These are phyloP conservation scores for Oceanites oceanicus DNA, from an alignment of 2,113 vertebrate species.

Conservation along the genomic window DNA sequence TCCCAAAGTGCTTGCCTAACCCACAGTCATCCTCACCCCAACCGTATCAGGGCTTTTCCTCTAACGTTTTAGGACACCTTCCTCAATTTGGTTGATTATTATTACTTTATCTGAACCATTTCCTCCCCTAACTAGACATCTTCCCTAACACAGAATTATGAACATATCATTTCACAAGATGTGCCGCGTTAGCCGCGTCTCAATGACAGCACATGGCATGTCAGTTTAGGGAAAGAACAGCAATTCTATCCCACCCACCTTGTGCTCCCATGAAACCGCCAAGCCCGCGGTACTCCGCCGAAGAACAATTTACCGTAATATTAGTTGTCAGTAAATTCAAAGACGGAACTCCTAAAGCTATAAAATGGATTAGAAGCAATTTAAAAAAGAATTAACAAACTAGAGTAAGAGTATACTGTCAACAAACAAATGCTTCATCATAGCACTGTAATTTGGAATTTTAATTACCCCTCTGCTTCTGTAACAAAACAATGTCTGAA, in stretches of 20 bases:
- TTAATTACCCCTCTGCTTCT: slow-evolving; percentile 89
- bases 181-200: slow-evolving; percentile 18
- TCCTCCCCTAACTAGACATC: slow-evolving; percentile 37
- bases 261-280: slow-evolving; percentile 68
- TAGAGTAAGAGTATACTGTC: slow-evolving; percentile 88
- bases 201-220: slow-evolving; percentile 55
- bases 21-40: neutral
- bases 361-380: slow-evolving; percentile 88
- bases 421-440: slow-evolving; percentile 90
- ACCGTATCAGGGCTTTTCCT: neutral
- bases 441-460: slow-evolving; percentile 87
- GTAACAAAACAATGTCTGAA: slow-evolving; percentile 89
- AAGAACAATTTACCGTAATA: slow-evolving; percentile 80
- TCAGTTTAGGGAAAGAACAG: slow-evolving; percentile 47
- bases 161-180: slow-evolving; percentile 61
- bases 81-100: slow-evolving; percentile 66
- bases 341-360: slow-evolving; percentile 82
- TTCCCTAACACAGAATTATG: slow-evolving; percentile 26
- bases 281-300: slow-evolving; percentile 38
- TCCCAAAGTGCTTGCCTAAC: neutral
- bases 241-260: slow-evolving; percentile 73
- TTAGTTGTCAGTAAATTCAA: slow-evolving; percentile 84
- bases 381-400: slow-evolving; percentile 88
- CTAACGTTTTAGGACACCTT: slow-evolving; percentile 46
- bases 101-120: slow-evolving; percentile 20